Evolutionary conservation across 2,888 invertebrate species (phyloP).

Genomic region (Fabriciana adippe): DNA sequence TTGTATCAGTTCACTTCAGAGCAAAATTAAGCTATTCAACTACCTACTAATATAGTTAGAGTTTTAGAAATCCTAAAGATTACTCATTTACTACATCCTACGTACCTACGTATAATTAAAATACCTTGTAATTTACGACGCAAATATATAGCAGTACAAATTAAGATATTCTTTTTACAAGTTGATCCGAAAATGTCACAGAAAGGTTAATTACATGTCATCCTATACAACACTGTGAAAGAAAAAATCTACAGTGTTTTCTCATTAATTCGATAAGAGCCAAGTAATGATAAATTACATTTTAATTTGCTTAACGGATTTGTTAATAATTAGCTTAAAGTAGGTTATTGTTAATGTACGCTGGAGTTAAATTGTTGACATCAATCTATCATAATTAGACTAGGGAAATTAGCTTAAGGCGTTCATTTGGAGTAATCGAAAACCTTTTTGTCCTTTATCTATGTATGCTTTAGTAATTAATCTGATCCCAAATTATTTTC

Average conservation of each 20-base stretch:
- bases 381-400: slow-evolving; percentile 4
- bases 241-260: slow-evolving; percentile 11
- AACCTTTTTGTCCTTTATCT: no score
- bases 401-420: no score
- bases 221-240: background rate
- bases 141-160: background rate
- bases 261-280: slow-evolving; percentile 28
- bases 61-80: background rate
- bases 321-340: slow-evolving; percentile 3
- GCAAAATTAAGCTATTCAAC: no score
- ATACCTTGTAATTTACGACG: background rate
- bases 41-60: no score
- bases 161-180: background rate
- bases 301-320: slow-evolving; percentile 30
- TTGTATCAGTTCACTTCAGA: no score
- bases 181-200: slow-evolving; percentile 3
- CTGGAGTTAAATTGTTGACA: slow-evolving; percentile 8
- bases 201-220: slow-evolving; percentile 13
- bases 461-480: background rate
- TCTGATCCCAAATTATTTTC: no score
- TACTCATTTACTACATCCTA: background rate
- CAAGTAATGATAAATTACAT: slow-evolving; percentile 31
- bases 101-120: background rate
- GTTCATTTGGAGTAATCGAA: no score
- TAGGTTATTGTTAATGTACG: slow-evolving; percentile 2